Evolutionary conservation across 2,888 invertebrate species (phyloP).

Genomic region (Colostygia pectinataria): DNA sequence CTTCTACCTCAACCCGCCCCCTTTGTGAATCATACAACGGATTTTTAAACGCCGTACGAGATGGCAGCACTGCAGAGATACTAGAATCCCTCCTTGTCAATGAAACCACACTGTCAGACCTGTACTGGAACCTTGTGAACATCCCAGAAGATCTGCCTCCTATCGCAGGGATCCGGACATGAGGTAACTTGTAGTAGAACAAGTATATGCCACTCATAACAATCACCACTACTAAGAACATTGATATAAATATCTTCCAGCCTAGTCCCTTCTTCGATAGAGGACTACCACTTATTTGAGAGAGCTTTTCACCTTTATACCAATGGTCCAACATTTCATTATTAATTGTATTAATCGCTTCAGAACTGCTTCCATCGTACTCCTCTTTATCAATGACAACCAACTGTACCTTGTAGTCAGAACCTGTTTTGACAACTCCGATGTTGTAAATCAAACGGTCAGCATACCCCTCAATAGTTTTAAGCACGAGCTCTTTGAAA

Average conservation of each 20-base stretch:
- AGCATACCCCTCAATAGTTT: constrained; percentile 47
- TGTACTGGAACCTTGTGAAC: constrained; percentile 59
- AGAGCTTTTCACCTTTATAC: constrained; percentile 47
- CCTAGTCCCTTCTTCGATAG: constrained; percentile 54
- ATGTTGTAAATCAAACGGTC: constrained; percentile 54
- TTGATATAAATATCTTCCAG: constrained; percentile 59
- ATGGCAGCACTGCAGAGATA: constrained; percentile 40
- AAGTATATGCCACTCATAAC: constrained; percentile 56
- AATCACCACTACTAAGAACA: constrained; percentile 60
- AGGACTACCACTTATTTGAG: constrained; percentile 61
- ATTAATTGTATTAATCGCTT: constrained; percentile 54
- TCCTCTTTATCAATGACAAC: constrained; percentile 64
- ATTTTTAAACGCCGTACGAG: constrained; percentile 65
- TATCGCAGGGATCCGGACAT: constrained; percentile 42
- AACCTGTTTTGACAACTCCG: constrained; percentile 45
- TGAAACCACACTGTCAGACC: constrained; percentile 71
- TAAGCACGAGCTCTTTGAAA: constrained; percentile 55
- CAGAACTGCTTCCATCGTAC: constrained; percentile 61
- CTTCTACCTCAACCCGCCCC: constrained; percentile 58
- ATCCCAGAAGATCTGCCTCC: constrained; percentile 41
- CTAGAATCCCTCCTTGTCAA: constrained; percentile 66
- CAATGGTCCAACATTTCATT: constrained; percentile 49
- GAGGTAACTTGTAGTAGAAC: constrained; percentile 62
- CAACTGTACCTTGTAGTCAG: constrained; percentile 53
- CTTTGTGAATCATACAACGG: constrained; percentile 71